Evolutionary conservation across 2,113 vertebrate species (phyloP).

Genomic region (Ctenodactylus gundi): DNA sequence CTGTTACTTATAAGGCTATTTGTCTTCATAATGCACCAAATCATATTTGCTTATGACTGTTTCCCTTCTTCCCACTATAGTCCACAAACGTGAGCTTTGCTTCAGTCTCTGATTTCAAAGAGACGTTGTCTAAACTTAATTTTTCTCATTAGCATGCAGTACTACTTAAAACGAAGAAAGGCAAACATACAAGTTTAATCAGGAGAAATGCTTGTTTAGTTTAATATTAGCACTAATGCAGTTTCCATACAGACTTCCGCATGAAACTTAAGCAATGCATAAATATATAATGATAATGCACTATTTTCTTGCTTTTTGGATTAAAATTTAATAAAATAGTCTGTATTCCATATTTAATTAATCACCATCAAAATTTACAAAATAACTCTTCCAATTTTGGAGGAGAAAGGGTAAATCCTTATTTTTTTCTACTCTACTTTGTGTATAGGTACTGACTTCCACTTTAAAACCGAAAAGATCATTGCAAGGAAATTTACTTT

Average conservation of each 20-base stretch:
- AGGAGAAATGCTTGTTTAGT: not conserved
- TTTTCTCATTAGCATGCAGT: not conserved
- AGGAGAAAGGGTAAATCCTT: not conserved
- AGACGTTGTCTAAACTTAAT: not conserved
- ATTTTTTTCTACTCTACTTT: not conserved
- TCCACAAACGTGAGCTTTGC: not conserved
- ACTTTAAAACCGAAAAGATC: constrained; percentile 17
- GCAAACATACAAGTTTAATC: not conserved
- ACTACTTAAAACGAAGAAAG: not conserved
- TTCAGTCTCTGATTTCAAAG: not conserved
- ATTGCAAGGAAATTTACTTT: constrained; percentile 10
- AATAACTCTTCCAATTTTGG: not conserved
- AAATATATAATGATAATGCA: not conserved
- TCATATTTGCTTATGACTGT: not conserved
- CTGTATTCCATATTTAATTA: not conserved
- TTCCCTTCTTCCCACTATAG: not conserved
- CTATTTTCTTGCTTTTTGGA: not conserved
- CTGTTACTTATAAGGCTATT: not conserved
- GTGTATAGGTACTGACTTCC: not conserved
- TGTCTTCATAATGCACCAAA: not conserved
- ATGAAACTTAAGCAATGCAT: not conserved
- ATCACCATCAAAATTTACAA: not conserved
- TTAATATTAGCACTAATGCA: not conserved
- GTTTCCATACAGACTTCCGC: constrained; percentile 12
- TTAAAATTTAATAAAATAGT: not conserved